Conservation (phyloP, 2,113 vertebrate species). For the Alosa alosa region DNA sequence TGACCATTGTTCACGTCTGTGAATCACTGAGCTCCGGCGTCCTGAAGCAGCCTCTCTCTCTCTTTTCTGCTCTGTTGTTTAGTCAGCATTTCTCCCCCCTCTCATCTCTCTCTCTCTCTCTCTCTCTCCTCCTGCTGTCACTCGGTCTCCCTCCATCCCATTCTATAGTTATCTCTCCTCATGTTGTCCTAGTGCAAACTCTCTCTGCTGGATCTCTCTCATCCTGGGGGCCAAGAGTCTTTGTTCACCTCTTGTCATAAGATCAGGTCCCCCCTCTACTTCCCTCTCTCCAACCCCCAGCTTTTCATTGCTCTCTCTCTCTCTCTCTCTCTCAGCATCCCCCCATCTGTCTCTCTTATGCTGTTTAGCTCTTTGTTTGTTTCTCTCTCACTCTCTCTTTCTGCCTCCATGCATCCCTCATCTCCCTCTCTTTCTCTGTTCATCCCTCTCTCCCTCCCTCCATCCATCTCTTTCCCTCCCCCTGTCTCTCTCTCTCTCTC, state of each 20-base stretch:
- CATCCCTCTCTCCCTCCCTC: background rate
- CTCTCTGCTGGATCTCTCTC: background rate
- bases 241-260: background rate
- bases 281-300: background rate
- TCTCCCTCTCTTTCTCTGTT: too few relatives aligned
- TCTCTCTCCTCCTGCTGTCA: background rate
- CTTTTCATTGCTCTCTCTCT: too few relatives aligned
- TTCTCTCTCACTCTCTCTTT: background rate
- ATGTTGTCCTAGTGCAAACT: background rate
- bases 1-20: conserved; percentile 8
- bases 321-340: background rate
- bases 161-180: background rate
- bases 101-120: background rate
- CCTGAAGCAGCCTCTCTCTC: background rate
- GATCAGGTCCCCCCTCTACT: background rate
- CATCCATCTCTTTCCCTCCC: background rate
- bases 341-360: background rate
- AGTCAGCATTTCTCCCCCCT: background rate
- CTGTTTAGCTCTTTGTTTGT: background rate
- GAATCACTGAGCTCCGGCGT: background rate
- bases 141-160: conserved; percentile 3
- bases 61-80: background rate
- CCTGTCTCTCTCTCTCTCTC: background rate
- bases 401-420: background rate
- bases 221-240: background rate